Evolutionary conservation across 2,113 vertebrate species (phyloP).

Genomic region (Myxocyprinus asiaticus): DNA sequence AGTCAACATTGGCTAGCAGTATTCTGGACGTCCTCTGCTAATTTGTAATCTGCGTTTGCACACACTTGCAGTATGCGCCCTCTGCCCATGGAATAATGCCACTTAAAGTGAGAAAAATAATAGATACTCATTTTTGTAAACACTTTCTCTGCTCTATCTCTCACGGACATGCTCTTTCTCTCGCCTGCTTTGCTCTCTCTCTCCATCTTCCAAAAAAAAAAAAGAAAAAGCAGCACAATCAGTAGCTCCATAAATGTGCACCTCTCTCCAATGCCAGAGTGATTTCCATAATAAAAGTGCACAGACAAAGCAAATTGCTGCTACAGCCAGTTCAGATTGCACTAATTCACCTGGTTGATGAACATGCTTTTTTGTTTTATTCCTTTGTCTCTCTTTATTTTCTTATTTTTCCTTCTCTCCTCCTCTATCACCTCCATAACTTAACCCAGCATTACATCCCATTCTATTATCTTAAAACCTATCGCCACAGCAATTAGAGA

Average conservation of each 20-base stretch:
- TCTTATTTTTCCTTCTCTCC: conserved; percentile 31
- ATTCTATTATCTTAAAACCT: conserved; percentile 53
- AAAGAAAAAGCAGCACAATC: conserved; percentile 43
- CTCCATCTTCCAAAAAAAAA: conserved; percentile 40
- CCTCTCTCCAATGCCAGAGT: conserved; percentile 68
- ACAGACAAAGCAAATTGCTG: conserved; percentile 73
- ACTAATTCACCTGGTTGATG: conserved; percentile 77
- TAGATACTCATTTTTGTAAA: conserved; percentile 70
- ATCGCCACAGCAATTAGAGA: conserved; percentile 46
- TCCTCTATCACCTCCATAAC: conserved; percentile 60
- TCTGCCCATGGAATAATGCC: conserved; percentile 45
- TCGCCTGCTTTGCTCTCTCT: conserved; percentile 35
- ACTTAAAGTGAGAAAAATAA: conserved; percentile 59
- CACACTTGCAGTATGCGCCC: neutral
- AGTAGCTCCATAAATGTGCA: conserved; percentile 71
- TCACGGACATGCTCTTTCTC: no score
- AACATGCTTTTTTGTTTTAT: conserved; percentile 74
- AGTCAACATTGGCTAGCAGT: conserved; percentile 23
- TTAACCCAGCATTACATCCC: conserved; percentile 69
- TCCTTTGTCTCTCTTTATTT: conserved; percentile 55
- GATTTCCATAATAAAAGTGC: conserved; percentile 75
- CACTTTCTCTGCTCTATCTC: conserved; percentile 46
- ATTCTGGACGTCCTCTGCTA: conserved; percentile 32
- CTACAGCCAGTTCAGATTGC: conserved; percentile 65
- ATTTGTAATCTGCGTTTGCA: conserved; percentile 37